phyloP scores from a whole-genome alignment of 2,113 vertebrate species.

The Dermatemys mawii region DNA sequence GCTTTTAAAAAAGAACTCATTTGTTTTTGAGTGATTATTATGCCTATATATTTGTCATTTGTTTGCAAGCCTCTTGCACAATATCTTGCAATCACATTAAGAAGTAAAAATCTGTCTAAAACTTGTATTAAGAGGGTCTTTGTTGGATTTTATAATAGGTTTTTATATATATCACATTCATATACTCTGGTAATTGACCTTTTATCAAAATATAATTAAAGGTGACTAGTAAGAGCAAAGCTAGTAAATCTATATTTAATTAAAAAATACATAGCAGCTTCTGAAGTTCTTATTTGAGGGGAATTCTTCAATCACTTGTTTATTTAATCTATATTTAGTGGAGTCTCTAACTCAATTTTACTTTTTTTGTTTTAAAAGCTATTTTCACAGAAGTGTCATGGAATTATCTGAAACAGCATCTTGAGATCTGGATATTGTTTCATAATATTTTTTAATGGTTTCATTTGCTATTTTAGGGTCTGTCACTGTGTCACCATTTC shows the following conservation, averaged over 20 bases:
- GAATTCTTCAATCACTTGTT: neutral
- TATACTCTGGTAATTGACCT: neutral
- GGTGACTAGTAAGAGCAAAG: neutral
- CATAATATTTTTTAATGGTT: neutral
- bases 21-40: neutral
- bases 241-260: neutral
- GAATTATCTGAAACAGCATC: neutral
- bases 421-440: neutral
- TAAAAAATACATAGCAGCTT: neutral
- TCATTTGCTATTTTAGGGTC: neutral
- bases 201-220: neutral
- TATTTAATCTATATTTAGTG: too few relatives aligned
- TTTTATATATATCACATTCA: neutral
- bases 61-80: neutral
- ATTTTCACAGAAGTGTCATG: too few relatives aligned
- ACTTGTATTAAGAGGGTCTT: neutral
- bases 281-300: neutral
- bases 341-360: too few relatives aligned
- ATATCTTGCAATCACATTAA: neutral
- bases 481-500: neutral
- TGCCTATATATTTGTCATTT: neutral
- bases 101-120: slow-evolving; percentile 9
- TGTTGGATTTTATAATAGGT: neutral
- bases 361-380: too few relatives aligned
- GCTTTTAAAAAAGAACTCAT: neutral